Evolutionary conservation across 2,888 invertebrate species (phyloP), one percentile per base, ranked within the genome.

Genomic region (Sinhomidia bicolor): DNA sequence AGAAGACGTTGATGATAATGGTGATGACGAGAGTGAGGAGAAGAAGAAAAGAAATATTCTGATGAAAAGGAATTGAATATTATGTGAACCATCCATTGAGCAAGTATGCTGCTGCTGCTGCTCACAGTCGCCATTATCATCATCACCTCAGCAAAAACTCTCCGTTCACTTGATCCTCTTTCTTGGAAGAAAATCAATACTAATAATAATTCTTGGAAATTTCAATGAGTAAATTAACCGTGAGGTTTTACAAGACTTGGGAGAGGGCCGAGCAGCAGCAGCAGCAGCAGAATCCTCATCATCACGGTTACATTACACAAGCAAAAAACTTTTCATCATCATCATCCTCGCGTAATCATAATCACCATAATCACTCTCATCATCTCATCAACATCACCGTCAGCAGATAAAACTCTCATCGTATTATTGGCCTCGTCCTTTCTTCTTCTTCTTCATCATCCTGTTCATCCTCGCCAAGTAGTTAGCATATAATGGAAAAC

Each of bases 201-300:
- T n/a, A n/a, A 57, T 47, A 47, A 44, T 60, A 81, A 62, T 57
- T 44, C 68, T 86, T 85, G 71, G 68, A 26, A 87, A 74, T 87
- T 29, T 62, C 62, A 87, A 87, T 82, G 82, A 65, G 87, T 76
- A 71, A 81, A 87, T 86, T 87, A 86, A 87, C 71, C 87, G 57
- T 86, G 60, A 57, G 57, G 54, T 60, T 74, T 81, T 62, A 51
- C 14, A 82, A 65, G 65, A 65, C 6, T 20, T 44, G 3, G 17
- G 62, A 62, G 14, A 51, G 51, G 5, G n/a, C n/a, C n/a, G n/a
- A 51, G 51, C 4, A n/a, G 17, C 51, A 51, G 41, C n/a, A n/a
- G n/a, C n/a, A n/a, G n/a, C n/a, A n/a, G n/a, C n/a, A 41, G 41
- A 41, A 26, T 7, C 23, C 12, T 54, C 54, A 54, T 60, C 60